Evolutionary conservation across 2,888 invertebrate genomes (phyloP).

Genomic region (Standfussiana lucernea): DNA sequence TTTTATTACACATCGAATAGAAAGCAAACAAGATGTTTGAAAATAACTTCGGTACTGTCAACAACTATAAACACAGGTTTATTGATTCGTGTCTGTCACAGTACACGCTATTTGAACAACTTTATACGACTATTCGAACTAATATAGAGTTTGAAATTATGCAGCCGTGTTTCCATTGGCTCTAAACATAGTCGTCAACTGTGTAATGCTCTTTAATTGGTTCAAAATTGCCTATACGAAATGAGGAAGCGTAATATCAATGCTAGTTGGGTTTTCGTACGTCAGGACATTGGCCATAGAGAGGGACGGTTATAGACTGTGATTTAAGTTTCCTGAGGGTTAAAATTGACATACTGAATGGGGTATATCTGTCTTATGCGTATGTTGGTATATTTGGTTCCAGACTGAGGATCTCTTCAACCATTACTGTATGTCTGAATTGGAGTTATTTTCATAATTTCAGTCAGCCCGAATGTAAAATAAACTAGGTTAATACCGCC

Average conservation of each 20-base stretch:
- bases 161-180: constrained; percentile 38
- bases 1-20: constrained; percentile 49
- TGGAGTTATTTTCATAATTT: not conserved
- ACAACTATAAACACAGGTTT: constrained; percentile 61
- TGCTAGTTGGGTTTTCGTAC: not conserved
- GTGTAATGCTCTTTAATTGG: constrained; percentile 31
- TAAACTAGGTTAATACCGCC: not conserved
- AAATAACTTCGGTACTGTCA: constrained; percentile 55
- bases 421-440: not conserved
- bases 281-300: not conserved
- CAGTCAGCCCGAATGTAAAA: not conserved
- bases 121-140: constrained; percentile 42
- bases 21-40: constrained; percentile 56
- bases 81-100: constrained; percentile 62
- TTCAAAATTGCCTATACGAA: constrained; percentile 4
- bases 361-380: not conserved
- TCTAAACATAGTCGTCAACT: constrained; percentile 34
- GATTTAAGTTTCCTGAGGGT: not conserved
- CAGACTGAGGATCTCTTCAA: not conserved
- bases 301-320: not conserved
- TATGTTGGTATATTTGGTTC: not conserved
- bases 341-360: not conserved
- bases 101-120: constrained; percentile 53
- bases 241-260: constrained; percentile 34
- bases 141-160: constrained; percentile 49